Conservation (phyloP, 2,113 vertebrate genomes). For the Megalops atlanticus region DNA sequence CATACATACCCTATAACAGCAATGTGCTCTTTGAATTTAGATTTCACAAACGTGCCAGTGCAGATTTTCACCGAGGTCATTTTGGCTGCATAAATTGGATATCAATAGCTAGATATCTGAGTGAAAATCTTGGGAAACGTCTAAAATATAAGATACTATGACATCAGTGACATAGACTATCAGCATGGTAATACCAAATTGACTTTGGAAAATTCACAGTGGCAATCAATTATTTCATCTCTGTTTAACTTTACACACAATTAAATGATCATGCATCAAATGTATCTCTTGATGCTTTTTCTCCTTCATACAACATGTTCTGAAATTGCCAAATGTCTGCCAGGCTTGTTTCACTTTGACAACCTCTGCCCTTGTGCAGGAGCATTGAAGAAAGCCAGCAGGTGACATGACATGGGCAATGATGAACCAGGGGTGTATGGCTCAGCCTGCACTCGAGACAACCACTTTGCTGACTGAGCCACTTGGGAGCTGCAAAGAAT, state of each 20-base stretch:
- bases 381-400: too few relatives aligned
- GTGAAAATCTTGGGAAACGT: neutral
- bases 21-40: neutral
- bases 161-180: slow-evolving; percentile 10
- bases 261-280: slow-evolving; percentile 10
- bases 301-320: too few relatives aligned
- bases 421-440: too few relatives aligned
- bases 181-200: neutral
- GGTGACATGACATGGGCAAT: too few relatives aligned
- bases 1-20: neutral
- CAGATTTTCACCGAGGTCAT: neutral
- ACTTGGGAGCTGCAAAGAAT: too few relatives aligned
- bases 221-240: neutral
- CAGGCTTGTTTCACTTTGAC: too few relatives aligned
- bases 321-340: too few relatives aligned
- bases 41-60: neutral
- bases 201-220: neutral
- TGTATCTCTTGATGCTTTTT: too few relatives aligned
- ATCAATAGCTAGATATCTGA: neutral
- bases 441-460: too few relatives aligned
- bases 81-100: slow-evolving; percentile 3
- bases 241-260: neutral
- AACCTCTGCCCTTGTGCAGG: too few relatives aligned
- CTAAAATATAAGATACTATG: neutral
- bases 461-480: too few relatives aligned